phyloP scores from a whole-genome alignment of 2,888 invertebrate genomes.

The Pachliopta kotzebuea region DNA sequence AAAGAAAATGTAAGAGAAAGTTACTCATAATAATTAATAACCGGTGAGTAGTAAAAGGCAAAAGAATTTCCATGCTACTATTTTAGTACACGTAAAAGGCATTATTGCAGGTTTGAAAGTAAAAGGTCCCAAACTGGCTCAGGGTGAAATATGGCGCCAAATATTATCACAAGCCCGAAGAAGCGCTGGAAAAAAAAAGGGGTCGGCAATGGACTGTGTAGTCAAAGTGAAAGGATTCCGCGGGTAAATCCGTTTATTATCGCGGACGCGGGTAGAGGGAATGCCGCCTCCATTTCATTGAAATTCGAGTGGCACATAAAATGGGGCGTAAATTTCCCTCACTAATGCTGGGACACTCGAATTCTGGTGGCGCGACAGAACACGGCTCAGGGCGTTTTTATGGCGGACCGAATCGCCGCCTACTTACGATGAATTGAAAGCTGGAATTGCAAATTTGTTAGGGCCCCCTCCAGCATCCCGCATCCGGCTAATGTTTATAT shows the following conservation, averaged over 20 bases:
- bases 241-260: conserved; percentile 50
- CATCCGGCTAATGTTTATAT: conserved; percentile 24
- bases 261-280: conserved; percentile 26
- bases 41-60: not conserved
- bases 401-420: conserved; percentile 42
- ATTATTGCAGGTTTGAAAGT: conserved; percentile 29
- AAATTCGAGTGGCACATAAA: conserved; percentile 65
- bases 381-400: conserved; percentile 55
- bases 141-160: conserved; percentile 38
- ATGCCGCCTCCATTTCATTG: conserved; percentile 49
- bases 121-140: conserved; percentile 31
- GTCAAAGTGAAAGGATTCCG: conserved; percentile 49
- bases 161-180: conserved; percentile 40
- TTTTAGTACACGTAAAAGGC: conserved; percentile 26
- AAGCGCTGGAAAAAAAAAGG: conserved; percentile 41
- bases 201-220: conserved; percentile 42
- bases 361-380: conserved; percentile 44
- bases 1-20: no score
- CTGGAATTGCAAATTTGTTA: conserved; percentile 28
- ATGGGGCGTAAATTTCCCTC: conserved; percentile 59
- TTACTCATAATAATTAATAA: no score
- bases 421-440: conserved; percentile 37
- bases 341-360: conserved; percentile 54
- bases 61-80: conserved; percentile 8
- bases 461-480: not conserved